These are phyloP conservation scores for Sinhomidia bicolor DNA, from an alignment of 2,888 invertebrate species.

Conservation along the genomic window DNA sequence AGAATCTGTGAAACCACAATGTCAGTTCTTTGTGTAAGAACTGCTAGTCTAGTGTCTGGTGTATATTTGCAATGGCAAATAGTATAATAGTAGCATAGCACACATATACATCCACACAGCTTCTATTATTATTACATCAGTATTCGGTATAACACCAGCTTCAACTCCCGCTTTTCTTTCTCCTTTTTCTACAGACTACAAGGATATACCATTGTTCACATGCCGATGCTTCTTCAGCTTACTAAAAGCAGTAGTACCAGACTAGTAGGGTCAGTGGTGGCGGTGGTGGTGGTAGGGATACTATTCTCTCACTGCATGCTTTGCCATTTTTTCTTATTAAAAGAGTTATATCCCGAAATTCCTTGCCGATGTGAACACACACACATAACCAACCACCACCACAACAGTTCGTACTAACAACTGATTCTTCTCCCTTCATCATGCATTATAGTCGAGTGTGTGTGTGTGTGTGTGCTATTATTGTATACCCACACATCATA, in stretches of 20 bases:
- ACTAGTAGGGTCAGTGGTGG: neutral
- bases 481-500: neutral
- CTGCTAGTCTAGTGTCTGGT: conserved; percentile 23
- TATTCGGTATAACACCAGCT: conserved; percentile 42
- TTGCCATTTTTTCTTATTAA: conserved; percentile 9
- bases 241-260: neutral
- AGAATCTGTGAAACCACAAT: conserved; percentile 79
- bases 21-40: conserved; percentile 74
- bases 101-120: neutral
- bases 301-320: neutral
- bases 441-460: no score
- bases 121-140: conserved; percentile 30
- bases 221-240: neutral
- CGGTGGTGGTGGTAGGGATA: neutral
- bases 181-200: conserved; percentile 11
- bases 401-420: neutral
- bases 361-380: conserved; percentile 3
- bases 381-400: conserved; percentile 4
- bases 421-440: neutral
- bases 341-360: conserved; percentile 3
- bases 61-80: neutral
- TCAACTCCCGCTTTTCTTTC: conserved; percentile 35
- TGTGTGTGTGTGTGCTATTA: no score
- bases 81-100: conserved; percentile 4
- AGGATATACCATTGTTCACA: neutral